Conservation (phyloP, 2,888 invertebrate species). For the Tenthredo distinguenda region DNA sequence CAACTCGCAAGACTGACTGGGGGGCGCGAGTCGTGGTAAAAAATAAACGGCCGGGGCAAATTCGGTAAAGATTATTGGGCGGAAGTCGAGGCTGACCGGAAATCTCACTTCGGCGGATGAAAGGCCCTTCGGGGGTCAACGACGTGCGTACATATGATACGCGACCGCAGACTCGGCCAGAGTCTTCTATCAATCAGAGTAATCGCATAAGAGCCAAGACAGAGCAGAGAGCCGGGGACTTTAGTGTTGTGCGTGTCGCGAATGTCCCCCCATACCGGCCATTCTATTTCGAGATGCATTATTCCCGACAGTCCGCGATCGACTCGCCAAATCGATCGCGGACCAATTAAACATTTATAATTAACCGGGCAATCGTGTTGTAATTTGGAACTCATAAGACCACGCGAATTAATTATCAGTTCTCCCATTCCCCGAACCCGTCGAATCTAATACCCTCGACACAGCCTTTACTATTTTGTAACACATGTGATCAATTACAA, state of each 20-base stretch:
- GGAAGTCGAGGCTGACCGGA: constrained; percentile 28
- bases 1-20: not conserved
- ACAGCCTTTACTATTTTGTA: not conserved
- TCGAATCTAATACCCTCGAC: not conserved
- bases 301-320: constrained; percentile 73
- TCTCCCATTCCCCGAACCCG: not conserved
- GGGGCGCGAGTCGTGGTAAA: not conserved
- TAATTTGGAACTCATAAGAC: constrained; percentile 35
- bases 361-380: constrained; percentile 66
- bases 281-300: constrained; percentile 76
- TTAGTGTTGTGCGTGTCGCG: constrained; percentile 41
- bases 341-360: constrained; percentile 78
- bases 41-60: not conserved
- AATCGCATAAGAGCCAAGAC: constrained; percentile 37
- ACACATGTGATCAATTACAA: not conserved
- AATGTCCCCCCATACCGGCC: constrained; percentile 53
- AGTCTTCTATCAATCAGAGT: constrained; percentile 48
- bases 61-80: not conserved
- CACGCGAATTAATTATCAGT: not conserved
- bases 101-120: constrained; percentile 20
- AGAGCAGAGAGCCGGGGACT: constrained; percentile 29
- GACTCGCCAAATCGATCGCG: constrained; percentile 77
- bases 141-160: constrained; percentile 14
- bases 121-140: constrained; percentile 14
- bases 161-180: constrained; percentile 3